These are phyloP conservation scores for Aphaenogaster ashmeadi DNA, from an alignment of 1,140 invertebrate species.

Conservation along the genomic window DNA sequence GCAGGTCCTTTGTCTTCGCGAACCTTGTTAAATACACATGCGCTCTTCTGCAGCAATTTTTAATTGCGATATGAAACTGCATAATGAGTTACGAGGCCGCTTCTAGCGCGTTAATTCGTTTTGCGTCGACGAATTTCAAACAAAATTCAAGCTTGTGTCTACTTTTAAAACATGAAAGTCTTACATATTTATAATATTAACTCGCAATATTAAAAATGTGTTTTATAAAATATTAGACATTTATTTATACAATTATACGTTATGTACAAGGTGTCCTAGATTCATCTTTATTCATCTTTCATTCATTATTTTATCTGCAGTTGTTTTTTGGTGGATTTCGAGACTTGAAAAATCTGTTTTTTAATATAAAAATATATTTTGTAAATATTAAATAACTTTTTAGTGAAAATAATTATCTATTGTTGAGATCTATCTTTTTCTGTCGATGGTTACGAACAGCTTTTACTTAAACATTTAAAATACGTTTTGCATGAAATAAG, in stretches of 20 bases:
- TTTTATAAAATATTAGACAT: neutral
- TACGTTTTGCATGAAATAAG: neutral
- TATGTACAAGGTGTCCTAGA: neutral
- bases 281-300: neutral
- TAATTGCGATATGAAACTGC: constrained; percentile 58
- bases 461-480: constrained; percentile 21
- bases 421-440: neutral
- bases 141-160: constrained; percentile 5
- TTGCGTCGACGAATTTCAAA: constrained; percentile 40
- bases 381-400: constrained; percentile 2
- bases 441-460: neutral
- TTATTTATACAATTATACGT: neutral
- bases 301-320: neutral
- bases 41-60: constrained; percentile 48
- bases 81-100: constrained; percentile 31
- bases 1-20: constrained; percentile 34
- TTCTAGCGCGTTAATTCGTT: constrained; percentile 35
- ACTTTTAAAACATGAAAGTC: constrained; percentile 4
- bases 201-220: constrained; percentile 19
- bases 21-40: constrained; percentile 42
- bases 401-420: neutral
- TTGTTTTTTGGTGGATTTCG: constrained; percentile 8
- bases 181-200: constrained; percentile 14
- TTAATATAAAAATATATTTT: constrained; percentile 10
- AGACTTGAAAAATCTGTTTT: constrained; percentile 6